Base-by-base conservation (phyloP, 1,140 invertebrate genomes). In the Drosophila erecta region DNA sequence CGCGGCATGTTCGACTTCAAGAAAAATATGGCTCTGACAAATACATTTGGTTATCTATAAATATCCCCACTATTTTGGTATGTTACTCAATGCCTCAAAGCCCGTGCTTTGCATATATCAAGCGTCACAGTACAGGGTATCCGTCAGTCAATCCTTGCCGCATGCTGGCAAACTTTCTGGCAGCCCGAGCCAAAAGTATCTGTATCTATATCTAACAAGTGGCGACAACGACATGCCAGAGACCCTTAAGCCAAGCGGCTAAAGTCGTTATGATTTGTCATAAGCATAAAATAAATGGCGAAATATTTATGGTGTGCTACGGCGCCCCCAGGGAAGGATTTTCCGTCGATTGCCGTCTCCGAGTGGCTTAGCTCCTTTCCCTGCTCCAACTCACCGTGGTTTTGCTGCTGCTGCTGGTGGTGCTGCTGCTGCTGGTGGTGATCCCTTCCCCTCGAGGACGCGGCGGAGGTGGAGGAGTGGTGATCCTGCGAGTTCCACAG, bases 271-370 rank as follows among this genome's bases (percentile, higher is more conserved):
- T 90, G 77, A 86, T 86, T 90, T 90, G 86, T 85, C 79, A 90
- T 90, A 90, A 90, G 86, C 81, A 90, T 90, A 90, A 90, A 90
- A 90, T 90, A 90, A 90, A 90, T 79, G 86, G 86, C 86, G 70
- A 90, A 90, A 86, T 90, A 90, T 90, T 90, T 90, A 90, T 90
- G 71, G 76, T 71, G 61, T 86, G 74, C 24, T 74, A 55, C 72
- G 70, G 61, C 70, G 76, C 67, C 62, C 74, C 62, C 41, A 30
- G 55, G 47, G 60, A 37, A 54, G 70, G 59, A 37, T 15, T 50
- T 38, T 35, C 53, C 66, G 64, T 53, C 60, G n/a, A 65, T 72
- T 43, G 44, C 38, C 17, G 30, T 11, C 33, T 27, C 30, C 27
- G 27, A 66, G 60, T 65, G 51, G 58, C 71, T 56, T 64, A 50